Evolutionary conservation across 2,888 invertebrate species (phyloP).

Genomic region (Acanthosepion lycidas): DNA sequence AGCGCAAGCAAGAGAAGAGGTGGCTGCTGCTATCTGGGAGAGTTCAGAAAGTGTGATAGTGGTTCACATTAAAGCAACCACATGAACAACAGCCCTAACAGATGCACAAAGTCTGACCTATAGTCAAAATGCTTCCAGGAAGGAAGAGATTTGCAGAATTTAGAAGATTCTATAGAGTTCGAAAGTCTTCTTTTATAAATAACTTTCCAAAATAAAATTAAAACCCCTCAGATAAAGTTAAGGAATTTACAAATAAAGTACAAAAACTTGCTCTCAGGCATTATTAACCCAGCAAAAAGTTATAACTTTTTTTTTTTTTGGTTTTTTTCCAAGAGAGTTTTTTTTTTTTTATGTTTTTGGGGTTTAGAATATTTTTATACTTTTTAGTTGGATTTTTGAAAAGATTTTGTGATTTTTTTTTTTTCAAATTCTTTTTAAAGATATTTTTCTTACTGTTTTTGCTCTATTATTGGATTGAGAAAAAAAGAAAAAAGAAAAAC

Average conservation of each 20-base stretch:
- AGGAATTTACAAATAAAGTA: neutral
- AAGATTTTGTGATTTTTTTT: neutral
- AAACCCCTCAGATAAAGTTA: neutral
- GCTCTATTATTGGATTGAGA: neutral
- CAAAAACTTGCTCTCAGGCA: neutral
- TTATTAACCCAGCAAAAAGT: neutral
- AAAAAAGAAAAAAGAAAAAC: neutral
- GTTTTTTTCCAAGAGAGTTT: neutral
- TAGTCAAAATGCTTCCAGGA: neutral
- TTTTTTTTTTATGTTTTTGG: neutral
- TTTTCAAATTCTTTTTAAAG: neutral
- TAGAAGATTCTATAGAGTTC: neutral
- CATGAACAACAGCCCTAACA: too few relatives aligned
- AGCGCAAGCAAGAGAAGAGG: too few relatives aligned
- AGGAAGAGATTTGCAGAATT: neutral
- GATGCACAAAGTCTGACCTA: neutral
- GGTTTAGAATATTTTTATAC: constrained; percentile 36
- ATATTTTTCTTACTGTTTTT: neutral
- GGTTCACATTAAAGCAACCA: neutral
- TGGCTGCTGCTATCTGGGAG: neutral
- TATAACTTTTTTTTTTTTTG: neutral
- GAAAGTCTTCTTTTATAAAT: constrained; percentile 23
- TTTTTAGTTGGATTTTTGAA: constrained; percentile 39
- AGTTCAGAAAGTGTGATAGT: neutral
- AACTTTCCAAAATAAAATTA: neutral